Percentiles rank a stretch among this genome's conserved stretches.
These are phyloP conservation scores for Gryon sp. DNA, from an alignment of 1,140 invertebrate species.

Conservation along the genomic window DNA sequence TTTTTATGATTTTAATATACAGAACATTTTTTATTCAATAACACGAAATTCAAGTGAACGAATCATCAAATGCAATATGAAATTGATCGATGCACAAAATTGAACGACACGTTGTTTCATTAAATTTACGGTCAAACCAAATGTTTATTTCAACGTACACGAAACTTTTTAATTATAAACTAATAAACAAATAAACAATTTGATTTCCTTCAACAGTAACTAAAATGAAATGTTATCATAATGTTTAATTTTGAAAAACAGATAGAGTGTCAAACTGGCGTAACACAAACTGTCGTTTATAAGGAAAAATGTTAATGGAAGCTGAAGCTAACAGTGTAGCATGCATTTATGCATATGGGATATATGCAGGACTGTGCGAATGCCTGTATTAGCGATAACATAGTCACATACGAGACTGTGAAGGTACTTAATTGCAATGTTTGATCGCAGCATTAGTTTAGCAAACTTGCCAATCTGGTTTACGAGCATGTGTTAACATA, in stretches of 20 bases:
- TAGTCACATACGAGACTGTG: slow-evolving; percentile 53
- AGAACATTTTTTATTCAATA: no score
- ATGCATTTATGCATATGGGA: slow-evolving; percentile 60
- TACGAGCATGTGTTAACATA: slow-evolving; percentile 56
- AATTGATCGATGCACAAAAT: no score
- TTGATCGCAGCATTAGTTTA: slow-evolving; percentile 66
- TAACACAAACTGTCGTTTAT: slow-evolving; percentile 40
- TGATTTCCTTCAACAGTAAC: neutral
- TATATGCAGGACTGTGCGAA: slow-evolving; percentile 38
- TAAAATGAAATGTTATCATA: neutral
- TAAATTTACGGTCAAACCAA: no score
- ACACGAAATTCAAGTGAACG: no score
- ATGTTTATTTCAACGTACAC: no score
- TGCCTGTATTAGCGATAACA: slow-evolving; percentile 49
- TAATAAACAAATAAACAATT: slow-evolving; percentile 4
- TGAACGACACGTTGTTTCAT: no score
- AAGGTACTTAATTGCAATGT: slow-evolving; percentile 69
- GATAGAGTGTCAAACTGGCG: neutral
- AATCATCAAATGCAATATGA: no score
- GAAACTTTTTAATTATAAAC: neutral
- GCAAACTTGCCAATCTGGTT: slow-evolving; percentile 63
- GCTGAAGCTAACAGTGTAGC: slow-evolving; percentile 37
- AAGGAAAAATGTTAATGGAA: slow-evolving; percentile 59
- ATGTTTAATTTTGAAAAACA: slow-evolving; percentile 20
- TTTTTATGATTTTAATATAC: no score